Evolutionary conservation across 2,113 vertebrate species (phyloP).

Genomic region (Crotalus helleri): DNA sequence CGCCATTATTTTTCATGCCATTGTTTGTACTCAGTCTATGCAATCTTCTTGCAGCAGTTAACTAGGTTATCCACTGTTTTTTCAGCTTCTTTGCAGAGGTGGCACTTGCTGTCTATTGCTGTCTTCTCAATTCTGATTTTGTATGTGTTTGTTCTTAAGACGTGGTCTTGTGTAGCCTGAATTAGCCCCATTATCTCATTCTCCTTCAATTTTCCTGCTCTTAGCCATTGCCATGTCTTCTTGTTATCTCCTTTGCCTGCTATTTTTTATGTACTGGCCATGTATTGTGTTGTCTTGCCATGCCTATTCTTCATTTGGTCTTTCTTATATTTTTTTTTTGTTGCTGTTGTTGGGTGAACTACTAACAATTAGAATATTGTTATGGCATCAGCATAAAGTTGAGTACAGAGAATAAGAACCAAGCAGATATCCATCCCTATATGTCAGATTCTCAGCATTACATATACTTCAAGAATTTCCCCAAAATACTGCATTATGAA

Average conservation of each 20-base stretch:
- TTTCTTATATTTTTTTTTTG: not conserved
- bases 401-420: constrained; percentile 25
- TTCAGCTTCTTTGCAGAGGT: not conserved
- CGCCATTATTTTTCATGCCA: not conserved
- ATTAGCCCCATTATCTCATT: not conserved
- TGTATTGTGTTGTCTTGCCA: not conserved
- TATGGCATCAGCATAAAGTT: constrained; percentile 7
- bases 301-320: not conserved
- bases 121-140: not conserved
- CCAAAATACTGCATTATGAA: constrained; percentile 20
- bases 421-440: constrained; percentile 42
- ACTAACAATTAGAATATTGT: constrained; percentile 10
- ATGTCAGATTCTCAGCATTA: constrained; percentile 2
- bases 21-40: not conserved
- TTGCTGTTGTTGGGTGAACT: not conserved
- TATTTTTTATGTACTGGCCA: not conserved
- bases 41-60: not conserved
- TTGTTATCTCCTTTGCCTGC: not conserved
- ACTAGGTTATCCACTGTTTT: not conserved
- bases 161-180: not conserved
- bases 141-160: not conserved
- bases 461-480: not conserved
- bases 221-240: not conserved
- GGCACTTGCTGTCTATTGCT: not conserved
- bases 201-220: not conserved